phyloP scores from a whole-genome alignment of 2,888 invertebrate species.

The Sphinx pinastri region DNA sequence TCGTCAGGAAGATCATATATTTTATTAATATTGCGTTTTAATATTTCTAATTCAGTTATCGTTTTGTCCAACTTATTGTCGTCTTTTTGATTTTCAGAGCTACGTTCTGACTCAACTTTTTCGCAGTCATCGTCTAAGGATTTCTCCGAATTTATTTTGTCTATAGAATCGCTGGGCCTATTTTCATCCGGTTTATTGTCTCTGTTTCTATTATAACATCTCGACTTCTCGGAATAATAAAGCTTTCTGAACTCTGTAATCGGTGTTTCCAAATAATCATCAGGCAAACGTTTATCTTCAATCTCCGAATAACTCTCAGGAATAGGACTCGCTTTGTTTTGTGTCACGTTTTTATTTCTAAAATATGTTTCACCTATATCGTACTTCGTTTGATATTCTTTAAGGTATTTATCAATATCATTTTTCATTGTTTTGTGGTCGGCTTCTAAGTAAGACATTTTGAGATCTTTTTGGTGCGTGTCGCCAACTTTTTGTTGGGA shows the following conservation, averaged over 20 bases:
- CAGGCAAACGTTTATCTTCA: constrained; percentile 32
- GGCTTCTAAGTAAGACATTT: constrained; percentile 33
- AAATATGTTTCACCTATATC: constrained; percentile 48
- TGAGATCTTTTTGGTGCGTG: constrained; percentile 27
- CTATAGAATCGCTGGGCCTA: not conserved
- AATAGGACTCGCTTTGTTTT: constrained; percentile 48
- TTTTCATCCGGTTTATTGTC: constrained; percentile 19
- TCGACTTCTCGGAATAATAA: constrained; percentile 51
- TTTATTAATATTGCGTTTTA: constrained; percentile 56
- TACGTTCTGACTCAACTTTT: constrained; percentile 19
- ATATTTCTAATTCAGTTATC: constrained; percentile 51
- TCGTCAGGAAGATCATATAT: constrained; percentile 49
- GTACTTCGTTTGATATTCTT: constrained; percentile 54
- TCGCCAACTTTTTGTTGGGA: constrained; percentile 40
- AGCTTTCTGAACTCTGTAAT: constrained; percentile 68
- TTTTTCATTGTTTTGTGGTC: constrained; percentile 38
- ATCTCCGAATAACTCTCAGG: constrained; percentile 41
- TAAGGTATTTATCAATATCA: constrained; percentile 61
- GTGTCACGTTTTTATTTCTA: constrained; percentile 46
- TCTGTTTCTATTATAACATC: constrained; percentile 1
- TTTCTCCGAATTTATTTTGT: not conserved
- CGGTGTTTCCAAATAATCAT: constrained; percentile 66
- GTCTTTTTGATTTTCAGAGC: constrained; percentile 26
- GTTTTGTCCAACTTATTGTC: constrained; percentile 33
- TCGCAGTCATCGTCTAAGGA: not conserved